Percentiles rank a stretch among this genome's conserved stretches.
Evolutionary conservation across 2,797 vertebrate genomes (phyloP).

Genomic region (Ctenosaura bakeri): DNA sequence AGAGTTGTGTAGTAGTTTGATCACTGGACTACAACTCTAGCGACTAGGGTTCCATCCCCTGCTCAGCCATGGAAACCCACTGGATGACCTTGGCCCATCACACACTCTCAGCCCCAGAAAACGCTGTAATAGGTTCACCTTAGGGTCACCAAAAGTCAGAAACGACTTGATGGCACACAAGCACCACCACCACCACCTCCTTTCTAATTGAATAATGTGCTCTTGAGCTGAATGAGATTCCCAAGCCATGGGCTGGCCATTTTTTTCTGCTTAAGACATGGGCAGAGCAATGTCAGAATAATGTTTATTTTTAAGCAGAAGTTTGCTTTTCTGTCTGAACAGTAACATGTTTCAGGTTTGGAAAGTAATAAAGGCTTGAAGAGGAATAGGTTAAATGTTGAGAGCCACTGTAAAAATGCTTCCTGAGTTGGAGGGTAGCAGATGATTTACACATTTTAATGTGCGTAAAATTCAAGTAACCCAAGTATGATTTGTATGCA

Average conservation of each 20-base stretch:
- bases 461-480: conserved; percentile 15
- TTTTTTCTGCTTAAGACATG: not conserved
- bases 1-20: no score
- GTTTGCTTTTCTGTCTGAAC: not conserved
- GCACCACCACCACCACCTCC: no score
- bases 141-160: no score
- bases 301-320: not conserved
- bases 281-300: conserved; percentile 4
- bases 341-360: not conserved
- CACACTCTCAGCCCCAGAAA: no score
- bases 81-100: no score
- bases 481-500: not conserved
- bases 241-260: not conserved
- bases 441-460: conserved; percentile 15
- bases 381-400: not conserved
- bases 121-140: no score
- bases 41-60: no score
- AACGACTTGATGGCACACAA: no score
- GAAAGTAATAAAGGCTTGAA: not conserved
- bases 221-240: not conserved
- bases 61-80: no score
- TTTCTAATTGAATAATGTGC: not conserved
- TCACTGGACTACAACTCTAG: no score
- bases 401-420: conserved; percentile 7
- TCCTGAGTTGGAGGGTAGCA: not conserved